A percentile compares a stretch with the other conserved stretches of the same genome.
phyloP scores from a whole-genome alignment of 2,797 vertebrate genomes.

The Hemibagrus guttatus region DNA sequence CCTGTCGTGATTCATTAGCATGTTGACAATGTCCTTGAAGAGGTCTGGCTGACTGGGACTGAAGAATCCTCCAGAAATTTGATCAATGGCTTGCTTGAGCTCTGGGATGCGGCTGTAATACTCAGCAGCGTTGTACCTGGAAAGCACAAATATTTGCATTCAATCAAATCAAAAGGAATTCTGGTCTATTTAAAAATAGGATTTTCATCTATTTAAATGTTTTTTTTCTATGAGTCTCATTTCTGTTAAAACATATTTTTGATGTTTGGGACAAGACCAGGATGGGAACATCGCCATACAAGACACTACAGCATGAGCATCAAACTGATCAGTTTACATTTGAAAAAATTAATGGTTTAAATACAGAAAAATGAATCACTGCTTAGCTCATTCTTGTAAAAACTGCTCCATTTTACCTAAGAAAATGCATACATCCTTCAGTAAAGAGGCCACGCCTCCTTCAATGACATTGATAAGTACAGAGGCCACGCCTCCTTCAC shows the following conservation, averaged over 20 bases:
- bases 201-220: not conserved
- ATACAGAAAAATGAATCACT: not conserved
- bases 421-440: not conserved
- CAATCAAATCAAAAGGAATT: not conserved
- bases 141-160: conserved; percentile 8
- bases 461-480: not conserved
- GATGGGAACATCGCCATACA: not conserved
- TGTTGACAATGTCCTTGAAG: conserved; percentile 88
- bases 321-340: not conserved
- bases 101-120: conserved; percentile 87
- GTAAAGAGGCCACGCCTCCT: not conserved
- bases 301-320: not conserved
- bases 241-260: not conserved
- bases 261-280: not conserved
- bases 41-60: conserved; percentile 81
- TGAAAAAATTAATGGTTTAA: not conserved
- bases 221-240: not conserved
- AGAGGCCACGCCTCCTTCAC: not conserved
- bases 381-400: not conserved
- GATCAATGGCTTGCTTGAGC: conserved; percentile 84
- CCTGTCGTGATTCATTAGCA: conserved; percentile 92
- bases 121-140: conserved; percentile 82
- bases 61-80: conserved; percentile 85
- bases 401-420: not conserved
- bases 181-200: not conserved